Percentiles rank a stretch among this genome's conserved stretches.
Conservation (phyloP, 2,113 vertebrate genomes). For the Anolis sagrei region DNA sequence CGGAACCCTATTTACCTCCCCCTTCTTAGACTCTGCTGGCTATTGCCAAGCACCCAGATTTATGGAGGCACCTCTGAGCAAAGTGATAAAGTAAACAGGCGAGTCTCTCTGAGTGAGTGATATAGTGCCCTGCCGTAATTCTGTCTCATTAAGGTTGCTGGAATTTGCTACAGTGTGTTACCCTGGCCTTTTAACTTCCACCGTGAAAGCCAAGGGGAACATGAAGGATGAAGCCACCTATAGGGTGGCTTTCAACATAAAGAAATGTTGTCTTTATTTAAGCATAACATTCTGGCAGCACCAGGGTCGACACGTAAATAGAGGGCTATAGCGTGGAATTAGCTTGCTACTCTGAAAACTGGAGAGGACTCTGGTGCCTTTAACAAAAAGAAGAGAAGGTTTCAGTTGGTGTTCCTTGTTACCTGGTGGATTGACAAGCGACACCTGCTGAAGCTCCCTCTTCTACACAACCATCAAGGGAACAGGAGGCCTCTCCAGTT, state of each 20-base stretch:
- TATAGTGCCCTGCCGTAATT: not conserved
- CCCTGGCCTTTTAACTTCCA: not conserved
- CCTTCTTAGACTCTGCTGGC: rapidly evolving
- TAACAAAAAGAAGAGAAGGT: no score
- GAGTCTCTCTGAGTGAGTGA: rapidly evolving
- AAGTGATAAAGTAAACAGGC: not conserved
- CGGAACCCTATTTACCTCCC: rapidly evolving
- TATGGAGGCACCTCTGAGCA: not conserved
- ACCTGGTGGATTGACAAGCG: no score
- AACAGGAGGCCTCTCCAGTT: no score
- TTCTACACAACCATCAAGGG: no score
- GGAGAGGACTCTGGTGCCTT: not conserved
- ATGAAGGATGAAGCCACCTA: not conserved
- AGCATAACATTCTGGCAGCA: not conserved
- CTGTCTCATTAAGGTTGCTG: not conserved
- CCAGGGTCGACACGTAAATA: no score
- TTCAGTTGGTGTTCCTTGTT: no score
- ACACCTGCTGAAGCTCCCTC: no score
- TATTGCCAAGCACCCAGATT: not conserved
- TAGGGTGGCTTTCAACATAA: no score
- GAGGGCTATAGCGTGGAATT: not conserved
- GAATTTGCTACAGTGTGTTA: not conserved
- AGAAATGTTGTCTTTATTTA: not conserved
- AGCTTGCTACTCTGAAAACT: not conserved
- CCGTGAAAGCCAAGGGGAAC: not conserved